A percentile compares a stretch with the other conserved stretches of the same genome.
These are phyloP conservation scores for Xestia rhomboidea DNA, from an alignment of 2,888 invertebrate genomes.

Conservation along the genomic window DNA sequence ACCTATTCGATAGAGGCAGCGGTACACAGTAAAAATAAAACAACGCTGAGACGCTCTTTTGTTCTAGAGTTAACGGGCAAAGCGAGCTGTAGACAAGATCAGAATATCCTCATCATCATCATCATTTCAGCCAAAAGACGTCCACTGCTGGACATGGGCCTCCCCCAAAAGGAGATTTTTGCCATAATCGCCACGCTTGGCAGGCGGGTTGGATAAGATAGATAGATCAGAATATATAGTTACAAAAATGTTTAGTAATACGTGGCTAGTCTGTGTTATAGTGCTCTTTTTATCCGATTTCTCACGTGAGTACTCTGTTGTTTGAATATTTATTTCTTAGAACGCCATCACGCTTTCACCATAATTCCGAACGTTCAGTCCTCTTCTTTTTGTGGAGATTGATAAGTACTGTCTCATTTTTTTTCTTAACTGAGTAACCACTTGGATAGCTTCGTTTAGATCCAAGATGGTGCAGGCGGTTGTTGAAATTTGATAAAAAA, in stretches of 20 bases:
- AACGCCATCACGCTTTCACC: not conserved
- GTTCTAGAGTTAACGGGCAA: not conserved
- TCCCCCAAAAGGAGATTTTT: too few relatives aligned
- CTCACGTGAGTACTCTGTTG: slow-evolving; percentile 42
- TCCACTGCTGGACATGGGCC: too few relatives aligned
- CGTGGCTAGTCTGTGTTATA: slow-evolving; percentile 23
- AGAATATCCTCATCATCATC: too few relatives aligned
- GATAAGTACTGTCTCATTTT: not conserved
- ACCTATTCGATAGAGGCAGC: not conserved
- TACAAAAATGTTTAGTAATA: slow-evolving; percentile 39
- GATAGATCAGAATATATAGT: too few relatives aligned
- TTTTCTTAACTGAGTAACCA: not conserved
- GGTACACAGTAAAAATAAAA: not conserved
- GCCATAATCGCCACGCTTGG: too few relatives aligned
- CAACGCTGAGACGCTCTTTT: not conserved
- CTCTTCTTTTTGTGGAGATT: not conserved
- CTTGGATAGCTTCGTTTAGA: not conserved
- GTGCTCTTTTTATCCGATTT: slow-evolving; percentile 14
- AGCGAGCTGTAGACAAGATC: not conserved
- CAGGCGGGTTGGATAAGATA: too few relatives aligned
- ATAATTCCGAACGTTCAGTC: not conserved
- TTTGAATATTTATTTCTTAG: not conserved
- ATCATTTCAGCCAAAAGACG: too few relatives aligned
- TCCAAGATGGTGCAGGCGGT: not conserved
- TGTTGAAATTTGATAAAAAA: not conserved